Evolutionary conservation across 1,140 invertebrate species (phyloP).

Genomic region (Zaprionus capensis): DNA sequence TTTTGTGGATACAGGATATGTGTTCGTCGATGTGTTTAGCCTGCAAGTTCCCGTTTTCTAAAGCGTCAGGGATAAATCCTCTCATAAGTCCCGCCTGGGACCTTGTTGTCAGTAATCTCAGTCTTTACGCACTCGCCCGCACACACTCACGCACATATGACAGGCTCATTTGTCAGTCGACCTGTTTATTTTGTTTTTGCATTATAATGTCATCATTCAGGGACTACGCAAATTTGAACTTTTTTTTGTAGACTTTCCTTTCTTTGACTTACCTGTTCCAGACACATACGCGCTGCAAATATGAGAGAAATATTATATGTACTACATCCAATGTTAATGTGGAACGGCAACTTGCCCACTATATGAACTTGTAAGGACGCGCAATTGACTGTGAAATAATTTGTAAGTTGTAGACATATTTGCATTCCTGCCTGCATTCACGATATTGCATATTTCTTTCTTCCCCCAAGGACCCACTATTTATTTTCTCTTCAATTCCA

Average conservation of each 20-base stretch:
- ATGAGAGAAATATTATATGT: background rate
- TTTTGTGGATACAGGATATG: background rate
- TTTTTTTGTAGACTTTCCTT: background rate
- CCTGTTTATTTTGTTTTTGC: conserved; percentile 11
- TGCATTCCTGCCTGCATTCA: background rate
- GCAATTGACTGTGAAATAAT: background rate
- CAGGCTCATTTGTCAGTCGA: conserved; percentile 18
- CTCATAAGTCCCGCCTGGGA: conserved; percentile 43
- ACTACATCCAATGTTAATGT: background rate
- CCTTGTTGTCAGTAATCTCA: conserved; percentile 40
- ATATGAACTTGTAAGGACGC: background rate
- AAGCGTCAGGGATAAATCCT: conserved; percentile 24
- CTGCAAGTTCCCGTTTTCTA: background rate
- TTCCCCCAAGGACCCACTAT: too few relatives aligned
- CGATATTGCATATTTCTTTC: background rate
- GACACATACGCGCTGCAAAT: background rate
- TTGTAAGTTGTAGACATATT: background rate
- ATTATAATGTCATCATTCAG: conserved; percentile 41
- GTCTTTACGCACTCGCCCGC: conserved; percentile 12
- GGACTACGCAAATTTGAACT: conserved; percentile 14
- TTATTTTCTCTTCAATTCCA: background rate
- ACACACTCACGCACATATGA: conserved; percentile 9
- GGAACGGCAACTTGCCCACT: background rate
- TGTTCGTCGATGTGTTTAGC: background rate
- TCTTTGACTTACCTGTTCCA: background rate